Evolutionary conservation across 2,888 invertebrate species (phyloP).

Genomic region (Onthophagus sagittarius): DNA sequence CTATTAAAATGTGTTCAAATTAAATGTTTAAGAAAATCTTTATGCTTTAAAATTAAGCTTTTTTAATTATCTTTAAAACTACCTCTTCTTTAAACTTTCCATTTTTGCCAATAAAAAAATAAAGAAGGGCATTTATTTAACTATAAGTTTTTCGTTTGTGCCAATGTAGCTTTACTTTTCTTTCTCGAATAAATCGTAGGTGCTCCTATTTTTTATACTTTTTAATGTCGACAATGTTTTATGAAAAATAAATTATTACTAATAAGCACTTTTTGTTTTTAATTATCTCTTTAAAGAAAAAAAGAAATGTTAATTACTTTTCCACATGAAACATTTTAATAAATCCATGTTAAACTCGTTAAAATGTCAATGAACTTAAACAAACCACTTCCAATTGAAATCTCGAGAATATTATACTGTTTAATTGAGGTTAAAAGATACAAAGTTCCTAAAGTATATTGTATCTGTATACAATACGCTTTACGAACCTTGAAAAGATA

Average conservation of each 20-base stretch:
- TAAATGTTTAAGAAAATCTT: neutral
- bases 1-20: neutral
- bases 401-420: too few species aligned
- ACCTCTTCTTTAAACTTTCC: neutral
- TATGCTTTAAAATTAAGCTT: neutral
- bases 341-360: too few species aligned
- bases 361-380: too few species aligned
- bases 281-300: neutral
- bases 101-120: neutral
- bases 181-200: neutral
- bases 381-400: too few species aligned
- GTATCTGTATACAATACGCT: too few species aligned
- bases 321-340: too few species aligned
- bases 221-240: neutral
- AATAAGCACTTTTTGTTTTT: neutral
- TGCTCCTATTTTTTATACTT: slow-evolving; percentile 13
- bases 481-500: too few species aligned
- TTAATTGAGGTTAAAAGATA: too few species aligned
- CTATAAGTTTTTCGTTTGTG: neutral
- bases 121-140: slow-evolving; percentile 8
- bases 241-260: slow-evolving; percentile 10
- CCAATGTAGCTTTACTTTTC: neutral
- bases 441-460: too few species aligned
- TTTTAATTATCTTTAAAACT: neutral
- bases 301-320: too few species aligned